Percentiles rank a stretch among this genome's conserved stretches.
Conservation (phyloP, 1,140 invertebrate genomes). For the Tribolium castaneum region DNA sequence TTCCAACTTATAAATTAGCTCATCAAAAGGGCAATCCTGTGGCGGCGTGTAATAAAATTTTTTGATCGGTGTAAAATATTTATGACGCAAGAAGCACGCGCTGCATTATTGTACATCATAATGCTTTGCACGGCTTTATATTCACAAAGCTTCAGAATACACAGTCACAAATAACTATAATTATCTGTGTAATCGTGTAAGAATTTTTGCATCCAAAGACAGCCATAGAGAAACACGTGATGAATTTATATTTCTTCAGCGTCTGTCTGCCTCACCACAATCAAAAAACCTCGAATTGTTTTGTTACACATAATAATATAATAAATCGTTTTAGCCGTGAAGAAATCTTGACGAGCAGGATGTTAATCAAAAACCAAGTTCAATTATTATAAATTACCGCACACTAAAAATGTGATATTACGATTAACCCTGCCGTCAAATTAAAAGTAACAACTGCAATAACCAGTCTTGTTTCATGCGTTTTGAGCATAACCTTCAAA, state of each 20-base stretch:
- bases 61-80: conserved; percentile 6
- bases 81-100: conserved; percentile 4
- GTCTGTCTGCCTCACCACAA: background rate
- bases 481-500: conserved; percentile 24
- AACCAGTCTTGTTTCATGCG: conserved; percentile 9
- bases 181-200: conserved; percentile 8
- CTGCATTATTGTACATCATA: background rate
- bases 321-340: background rate
- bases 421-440: background rate
- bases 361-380: background rate
- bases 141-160: conserved; percentile 1
- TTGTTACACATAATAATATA: background rate
- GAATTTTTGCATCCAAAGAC: background rate
- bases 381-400: background rate
- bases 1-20: too few species aligned
- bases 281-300: background rate
- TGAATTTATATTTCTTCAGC: background rate
- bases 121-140: conserved; percentile 3
- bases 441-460: background rate
- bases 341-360: background rate
- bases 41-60: background rate
- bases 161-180: conserved; percentile 21
- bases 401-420: background rate
- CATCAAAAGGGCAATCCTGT: too few species aligned
- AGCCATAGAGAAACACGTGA: background rate